Evolutionary conservation across 2,888 invertebrate species (phyloP).

Genomic region (Anorthoa munda): DNA sequence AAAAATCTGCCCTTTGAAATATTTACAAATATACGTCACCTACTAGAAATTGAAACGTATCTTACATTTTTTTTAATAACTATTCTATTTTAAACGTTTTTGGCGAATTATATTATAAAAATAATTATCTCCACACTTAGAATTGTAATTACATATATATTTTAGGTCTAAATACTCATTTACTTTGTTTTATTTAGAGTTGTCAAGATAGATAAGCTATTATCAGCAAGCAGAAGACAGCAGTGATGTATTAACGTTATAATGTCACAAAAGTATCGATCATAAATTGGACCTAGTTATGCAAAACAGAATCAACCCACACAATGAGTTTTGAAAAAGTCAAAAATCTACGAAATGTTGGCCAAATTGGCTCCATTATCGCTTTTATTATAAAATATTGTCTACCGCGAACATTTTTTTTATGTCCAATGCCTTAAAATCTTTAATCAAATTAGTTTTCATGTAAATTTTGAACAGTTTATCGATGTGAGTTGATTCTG

Average conservation of each 20-base stretch:
- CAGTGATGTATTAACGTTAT: neutral
- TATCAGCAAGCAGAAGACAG: neutral
- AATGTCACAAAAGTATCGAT: no score
- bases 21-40: constrained; percentile 20
- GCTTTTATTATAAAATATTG: no score
- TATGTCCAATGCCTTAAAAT: no score
- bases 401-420: no score
- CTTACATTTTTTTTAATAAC: constrained; percentile 22
- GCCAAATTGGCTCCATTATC: no score
- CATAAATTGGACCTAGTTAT: no score
- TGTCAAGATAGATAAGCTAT: neutral
- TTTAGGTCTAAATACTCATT: constrained; percentile 1
- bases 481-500: no score
- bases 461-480: no score
- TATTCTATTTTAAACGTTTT: constrained; percentile 60
- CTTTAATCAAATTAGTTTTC: no score
- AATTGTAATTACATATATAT: neutral
- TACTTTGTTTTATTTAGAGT: constrained; percentile 2
- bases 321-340: no score
- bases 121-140: constrained; percentile 15
- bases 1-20: constrained; percentile 1
- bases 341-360: no score
- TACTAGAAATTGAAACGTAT: constrained; percentile 8
- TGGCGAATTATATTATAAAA: constrained; percentile 52
- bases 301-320: no score